phyloP scores from a whole-genome alignment of 2,888 invertebrate genomes.

The Ophraella communa region DNA sequence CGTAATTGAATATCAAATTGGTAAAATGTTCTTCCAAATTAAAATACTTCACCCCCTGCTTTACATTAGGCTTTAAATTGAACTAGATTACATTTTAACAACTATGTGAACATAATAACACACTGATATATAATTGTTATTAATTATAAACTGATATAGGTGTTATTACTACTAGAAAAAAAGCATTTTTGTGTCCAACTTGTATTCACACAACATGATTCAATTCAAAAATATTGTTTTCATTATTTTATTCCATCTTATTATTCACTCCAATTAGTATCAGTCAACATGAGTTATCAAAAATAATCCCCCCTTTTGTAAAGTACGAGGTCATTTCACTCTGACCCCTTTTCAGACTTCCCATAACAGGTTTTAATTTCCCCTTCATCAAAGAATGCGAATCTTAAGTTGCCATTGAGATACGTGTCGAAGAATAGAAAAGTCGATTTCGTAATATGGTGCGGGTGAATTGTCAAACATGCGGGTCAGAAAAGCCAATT shows the following conservation, averaged over 20 bases:
- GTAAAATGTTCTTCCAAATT: conserved; percentile 50
- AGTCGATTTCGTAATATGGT: conserved; percentile 40
- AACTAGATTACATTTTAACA: conserved; percentile 23
- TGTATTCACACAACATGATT: no score
- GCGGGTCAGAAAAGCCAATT: conserved; percentile 42
- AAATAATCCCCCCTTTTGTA: conserved; percentile 11
- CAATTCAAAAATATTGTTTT: no score
- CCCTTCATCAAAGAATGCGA: conserved; percentile 31
- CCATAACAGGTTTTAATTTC: conserved; percentile 28
- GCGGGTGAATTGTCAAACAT: conserved; percentile 45
- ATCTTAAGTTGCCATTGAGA: conserved; percentile 36
- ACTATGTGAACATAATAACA: background rate
- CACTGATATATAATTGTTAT: background rate
- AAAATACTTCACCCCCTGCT: conserved; percentile 31
- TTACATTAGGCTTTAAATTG: conserved; percentile 26
- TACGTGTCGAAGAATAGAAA: conserved; percentile 43
- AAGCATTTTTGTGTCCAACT: no score
- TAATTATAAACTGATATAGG: background rate
- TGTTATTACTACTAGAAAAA: background rate
- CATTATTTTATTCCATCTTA: background rate
- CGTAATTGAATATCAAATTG: conserved; percentile 50
- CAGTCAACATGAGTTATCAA: conserved; percentile 4
- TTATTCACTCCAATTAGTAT: conserved; percentile 16
- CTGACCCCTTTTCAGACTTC: conserved; percentile 14
- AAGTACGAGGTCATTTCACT: conserved; percentile 14